Percentiles rank a stretch among this genome's conserved stretches.
Evolutionary conservation across 2,797 vertebrate species (phyloP).

Genomic region (Scolopax bukidnonensis): DNA sequence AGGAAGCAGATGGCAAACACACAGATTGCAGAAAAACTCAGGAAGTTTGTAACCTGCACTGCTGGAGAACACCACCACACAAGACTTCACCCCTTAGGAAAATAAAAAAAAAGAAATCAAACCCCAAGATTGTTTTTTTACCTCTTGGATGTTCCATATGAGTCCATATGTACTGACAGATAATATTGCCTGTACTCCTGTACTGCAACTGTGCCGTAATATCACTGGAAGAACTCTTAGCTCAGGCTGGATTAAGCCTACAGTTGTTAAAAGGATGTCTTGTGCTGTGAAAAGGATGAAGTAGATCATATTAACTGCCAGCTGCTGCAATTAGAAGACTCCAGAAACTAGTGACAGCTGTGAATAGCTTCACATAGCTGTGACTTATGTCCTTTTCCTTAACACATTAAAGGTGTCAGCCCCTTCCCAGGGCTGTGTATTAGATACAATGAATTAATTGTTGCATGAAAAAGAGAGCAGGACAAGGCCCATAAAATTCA

Average conservation of each 20-base stretch:
- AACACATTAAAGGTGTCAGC: not conserved
- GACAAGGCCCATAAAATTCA: slow-evolving; percentile 30
- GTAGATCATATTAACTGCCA: not conserved
- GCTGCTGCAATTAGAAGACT: not conserved
- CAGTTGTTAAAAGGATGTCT: not conserved
- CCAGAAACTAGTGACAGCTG: not conserved
- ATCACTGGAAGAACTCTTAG: not conserved
- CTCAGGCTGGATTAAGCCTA: not conserved
- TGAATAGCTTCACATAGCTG: not conserved
- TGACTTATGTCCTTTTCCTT: not conserved
- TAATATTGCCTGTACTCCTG: not conserved
- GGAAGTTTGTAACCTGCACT: not conserved
- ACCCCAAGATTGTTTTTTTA: not conserved
- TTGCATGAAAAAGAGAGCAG: not conserved
- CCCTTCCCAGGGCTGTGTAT: not conserved
- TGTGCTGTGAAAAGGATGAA: not conserved
- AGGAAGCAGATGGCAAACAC: not conserved
- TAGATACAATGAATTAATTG: not conserved
- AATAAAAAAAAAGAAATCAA: not conserved
- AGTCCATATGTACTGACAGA: not conserved
- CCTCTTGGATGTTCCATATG: not conserved
- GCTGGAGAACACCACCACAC: not conserved
- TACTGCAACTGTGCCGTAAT: not conserved
- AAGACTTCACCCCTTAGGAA: not conserved
- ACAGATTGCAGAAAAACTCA: not conserved